These are phyloP conservation scores for Mastigias papua DNA, from an alignment of 30 jellyfish, hydroid and myxozoan genomes.

Conservation along the genomic window DNA sequence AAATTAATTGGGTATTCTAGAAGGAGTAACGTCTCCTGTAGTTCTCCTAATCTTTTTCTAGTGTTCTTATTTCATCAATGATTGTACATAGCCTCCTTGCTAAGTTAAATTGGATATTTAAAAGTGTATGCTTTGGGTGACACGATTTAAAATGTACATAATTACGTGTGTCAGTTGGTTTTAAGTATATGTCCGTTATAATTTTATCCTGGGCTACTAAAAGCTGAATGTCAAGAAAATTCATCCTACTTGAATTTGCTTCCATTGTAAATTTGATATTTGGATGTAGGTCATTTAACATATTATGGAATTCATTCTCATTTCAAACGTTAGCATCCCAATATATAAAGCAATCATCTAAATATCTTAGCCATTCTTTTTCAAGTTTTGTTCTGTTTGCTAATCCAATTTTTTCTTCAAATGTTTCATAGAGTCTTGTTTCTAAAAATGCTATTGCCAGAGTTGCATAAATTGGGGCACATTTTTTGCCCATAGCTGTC, in stretches of 20 bases:
- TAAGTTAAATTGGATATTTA: not conserved
- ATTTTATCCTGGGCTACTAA: not conserved
- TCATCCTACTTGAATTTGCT: constrained; percentile 9
- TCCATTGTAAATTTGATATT: constrained; percentile 5
- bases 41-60: not conserved
- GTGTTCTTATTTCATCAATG: not conserved
- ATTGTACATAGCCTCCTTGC: constrained; percentile 3
- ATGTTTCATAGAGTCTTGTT: constrained; percentile 1
- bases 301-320: not conserved
- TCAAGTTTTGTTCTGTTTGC: not conserved
- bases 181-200: not conserved
- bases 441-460: constrained; percentile 31
- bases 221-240: constrained; percentile 8
- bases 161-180: constrained; percentile 9
- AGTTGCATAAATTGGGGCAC: constrained; percentile 49
- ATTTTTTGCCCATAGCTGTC: constrained; percentile 51
- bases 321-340: constrained; percentile 13
- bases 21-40: not conserved
- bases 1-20: constrained; percentile 2
- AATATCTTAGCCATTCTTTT: constrained; percentile 14
- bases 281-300: constrained; percentile 1
- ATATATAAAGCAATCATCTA: constrained; percentile 31
- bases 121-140: not conserved
- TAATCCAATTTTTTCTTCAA: not conserved
- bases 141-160: not conserved